phyloP scores from a whole-genome alignment of 1,140 invertebrate genomes.

The Microplitis mediator region DNA sequence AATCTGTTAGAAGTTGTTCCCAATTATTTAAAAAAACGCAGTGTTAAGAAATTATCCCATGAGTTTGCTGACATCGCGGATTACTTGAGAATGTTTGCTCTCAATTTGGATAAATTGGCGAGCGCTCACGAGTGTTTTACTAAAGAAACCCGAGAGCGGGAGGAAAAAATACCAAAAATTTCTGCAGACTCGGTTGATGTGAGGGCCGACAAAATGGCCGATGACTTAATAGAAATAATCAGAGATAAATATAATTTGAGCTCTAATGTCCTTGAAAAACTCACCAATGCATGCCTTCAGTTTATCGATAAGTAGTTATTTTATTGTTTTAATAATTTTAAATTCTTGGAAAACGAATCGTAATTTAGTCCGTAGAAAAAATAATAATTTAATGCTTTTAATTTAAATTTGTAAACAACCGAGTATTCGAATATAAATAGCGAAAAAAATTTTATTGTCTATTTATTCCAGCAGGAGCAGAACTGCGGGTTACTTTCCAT shows the following conservation, averaged over 20 bases:
- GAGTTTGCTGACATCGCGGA: background rate
- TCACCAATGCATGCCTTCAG: conserved; percentile 4
- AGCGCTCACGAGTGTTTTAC: conserved; percentile 6
- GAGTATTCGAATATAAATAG: no score
- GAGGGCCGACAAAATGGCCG: background rate
- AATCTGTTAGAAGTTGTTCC: conserved; percentile 4
- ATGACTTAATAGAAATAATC: background rate
- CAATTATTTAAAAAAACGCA: conserved; percentile 5
- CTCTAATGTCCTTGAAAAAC: background rate
- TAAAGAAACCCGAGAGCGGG: background rate
- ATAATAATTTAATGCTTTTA: no score
- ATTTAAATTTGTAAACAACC: no score
- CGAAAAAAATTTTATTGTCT: no score
- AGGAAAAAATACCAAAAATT: conserved; percentile 8
- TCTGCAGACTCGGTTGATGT: background rate
- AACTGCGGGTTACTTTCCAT: no score
- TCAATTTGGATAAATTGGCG: background rate
- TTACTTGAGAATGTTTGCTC: background rate
- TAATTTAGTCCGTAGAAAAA: no score
- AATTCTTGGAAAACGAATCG: no score
- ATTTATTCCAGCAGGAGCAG: no score
- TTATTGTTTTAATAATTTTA: no score
- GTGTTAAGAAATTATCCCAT: background rate
- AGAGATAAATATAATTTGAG: background rate
- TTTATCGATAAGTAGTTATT: background rate